These are phyloP conservation scores for Teleopsis dalmanni DNA, from an alignment of 1,140 invertebrate genomes.

Conservation along the genomic window DNA sequence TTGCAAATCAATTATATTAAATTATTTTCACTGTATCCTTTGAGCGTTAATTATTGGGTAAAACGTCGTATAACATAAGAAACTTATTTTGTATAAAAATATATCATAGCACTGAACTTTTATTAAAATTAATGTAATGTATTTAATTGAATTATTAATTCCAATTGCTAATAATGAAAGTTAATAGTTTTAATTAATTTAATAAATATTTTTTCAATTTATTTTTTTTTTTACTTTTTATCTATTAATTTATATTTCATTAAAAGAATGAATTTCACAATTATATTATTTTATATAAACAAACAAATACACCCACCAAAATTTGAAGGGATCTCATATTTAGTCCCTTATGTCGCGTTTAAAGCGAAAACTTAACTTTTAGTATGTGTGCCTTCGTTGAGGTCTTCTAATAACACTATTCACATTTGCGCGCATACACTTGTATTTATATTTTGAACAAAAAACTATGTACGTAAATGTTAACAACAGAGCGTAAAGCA, in stretches of 20 bases:
- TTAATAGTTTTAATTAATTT: background rate
- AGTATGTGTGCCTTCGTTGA: conserved; percentile 42
- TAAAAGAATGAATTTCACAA: background rate
- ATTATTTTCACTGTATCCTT: background rate
- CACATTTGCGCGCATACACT: conserved; percentile 41
- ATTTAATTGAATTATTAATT: background rate
- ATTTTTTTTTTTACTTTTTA: background rate
- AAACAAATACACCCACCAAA: conserved; percentile 34
- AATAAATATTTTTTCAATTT: background rate
- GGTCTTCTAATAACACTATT: conserved; percentile 45
- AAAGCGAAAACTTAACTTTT: conserved; percentile 24
- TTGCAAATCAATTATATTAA: background rate
- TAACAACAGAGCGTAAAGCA: too few species aligned
- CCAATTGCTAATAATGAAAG: background rate
- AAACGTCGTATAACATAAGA: background rate
- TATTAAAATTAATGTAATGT: background rate
- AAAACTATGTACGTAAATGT: background rate
- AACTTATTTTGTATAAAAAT: background rate
- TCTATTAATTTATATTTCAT: background rate
- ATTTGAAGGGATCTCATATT: conserved; percentile 43
- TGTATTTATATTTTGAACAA: conserved; percentile 45
- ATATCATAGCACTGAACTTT: background rate
- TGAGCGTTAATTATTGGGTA: too few species aligned
- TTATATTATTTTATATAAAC: conserved; percentile 1
- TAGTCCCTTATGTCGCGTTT: conserved; percentile 38